Conservation (phyloP, 2,113 vertebrate species). For the Menidia beryllina region DNA sequence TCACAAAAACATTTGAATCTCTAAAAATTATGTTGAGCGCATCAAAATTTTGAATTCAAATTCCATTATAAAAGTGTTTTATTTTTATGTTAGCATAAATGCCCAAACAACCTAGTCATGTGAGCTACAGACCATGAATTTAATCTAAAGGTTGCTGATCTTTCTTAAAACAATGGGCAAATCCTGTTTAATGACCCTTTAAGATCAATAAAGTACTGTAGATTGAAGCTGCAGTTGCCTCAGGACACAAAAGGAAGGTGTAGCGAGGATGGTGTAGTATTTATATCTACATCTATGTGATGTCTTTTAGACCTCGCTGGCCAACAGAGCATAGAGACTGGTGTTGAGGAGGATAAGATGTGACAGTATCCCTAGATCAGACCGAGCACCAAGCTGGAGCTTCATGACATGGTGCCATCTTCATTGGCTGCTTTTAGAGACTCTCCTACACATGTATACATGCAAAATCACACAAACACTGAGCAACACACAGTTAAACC, state of each 20-base stretch:
- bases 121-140: background rate
- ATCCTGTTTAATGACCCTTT: slow-evolving; percentile 18
- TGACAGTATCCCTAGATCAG: slow-evolving; percentile 69
- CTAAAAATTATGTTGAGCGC: background rate
- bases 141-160: slow-evolving; percentile 9
- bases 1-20: slow-evolving; percentile 1
- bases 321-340: slow-evolving; percentile 38
- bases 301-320: slow-evolving; percentile 24
- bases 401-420: slow-evolving; percentile 45
- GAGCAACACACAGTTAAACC: slow-evolving; percentile 15
- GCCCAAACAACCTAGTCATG: background rate
- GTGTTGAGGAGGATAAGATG: slow-evolving; percentile 57
- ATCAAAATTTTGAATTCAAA: too few relatives aligned
- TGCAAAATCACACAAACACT: slow-evolving; percentile 20
- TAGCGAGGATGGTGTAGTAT: slow-evolving; percentile 40
- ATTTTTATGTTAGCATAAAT: background rate
- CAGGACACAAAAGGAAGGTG: slow-evolving; percentile 36
- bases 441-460: slow-evolving; percentile 26
- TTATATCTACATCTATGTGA: slow-evolving; percentile 52
- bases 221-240: slow-evolving; percentile 18
- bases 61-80: background rate
- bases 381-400: slow-evolving; percentile 56
- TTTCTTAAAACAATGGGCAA: background rate
- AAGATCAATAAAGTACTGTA: slow-evolving; percentile 13
- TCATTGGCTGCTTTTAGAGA: slow-evolving; percentile 49